Evolutionary conservation across 2,797 vertebrate genomes (phyloP), one percentile per base, ranked within the genome.

Genomic region (Nasua narica): DNA sequence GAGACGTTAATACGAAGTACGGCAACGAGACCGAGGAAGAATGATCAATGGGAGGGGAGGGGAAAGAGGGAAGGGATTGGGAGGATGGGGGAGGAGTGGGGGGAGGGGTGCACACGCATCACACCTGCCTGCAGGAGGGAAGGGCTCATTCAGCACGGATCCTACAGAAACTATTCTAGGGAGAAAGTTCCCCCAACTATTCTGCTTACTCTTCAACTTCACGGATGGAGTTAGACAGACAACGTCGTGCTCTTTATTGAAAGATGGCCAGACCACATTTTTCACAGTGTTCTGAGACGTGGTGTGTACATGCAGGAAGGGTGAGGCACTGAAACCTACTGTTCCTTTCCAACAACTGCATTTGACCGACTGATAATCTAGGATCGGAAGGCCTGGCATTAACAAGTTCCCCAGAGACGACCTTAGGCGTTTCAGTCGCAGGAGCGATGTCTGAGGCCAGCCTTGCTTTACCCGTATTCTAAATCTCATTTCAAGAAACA

Each of bases 71-170:
- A 27, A 27, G 10, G 25, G 25, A 11, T 23, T 11, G n/a, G 67
- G 35, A 19, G 19, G 5, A 5, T 2, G 35, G 2, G 19, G 18
- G 67, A 7, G 54, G 21, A 0, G 10, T 3, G 14, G 21, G 7
- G 19, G 67, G 37, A 3, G 48, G 25, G 0, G 12, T 1, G 18
- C 0, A 5, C 0, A 43, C 1, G 37, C 37, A 70, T 43, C 69
- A 15, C 25, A 29, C 40, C 32, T 5, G 8, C 43, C 15, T 32
- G 70, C 37, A 52, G 35, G 62, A 35, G 13, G 32, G 56, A 7
- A 8, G 3, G 19, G 11, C 7, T 3, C 6, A 18, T 3, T 78
- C n/a, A 14, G 65, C 52, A 29, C 21, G 13, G 19, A 58, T n/a
- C 35, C 84, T 21, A 40, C 12, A 13, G 50, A 77, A 11, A 29